Evolutionary conservation across 2,888 invertebrate genomes (phyloP).

Genomic region (Ethmia dodecea): DNA sequence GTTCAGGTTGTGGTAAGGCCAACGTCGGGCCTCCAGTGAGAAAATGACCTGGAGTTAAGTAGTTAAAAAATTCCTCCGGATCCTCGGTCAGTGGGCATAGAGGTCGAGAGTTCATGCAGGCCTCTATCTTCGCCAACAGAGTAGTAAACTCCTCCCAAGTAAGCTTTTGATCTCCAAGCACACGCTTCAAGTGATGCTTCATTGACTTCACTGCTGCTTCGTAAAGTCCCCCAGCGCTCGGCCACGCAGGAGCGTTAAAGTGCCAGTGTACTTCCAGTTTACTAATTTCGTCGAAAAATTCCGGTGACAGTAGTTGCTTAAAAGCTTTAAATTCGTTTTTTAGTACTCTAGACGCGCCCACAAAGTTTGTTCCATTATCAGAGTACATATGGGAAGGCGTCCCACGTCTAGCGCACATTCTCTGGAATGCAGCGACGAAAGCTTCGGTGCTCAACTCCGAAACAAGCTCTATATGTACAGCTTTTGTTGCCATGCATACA

Average conservation of each 20-base stretch:
- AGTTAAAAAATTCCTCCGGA: conserved; percentile 14
- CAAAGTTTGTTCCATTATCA: conserved; percentile 15
- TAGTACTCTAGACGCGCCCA: conserved; percentile 4
- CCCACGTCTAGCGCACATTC: conserved; percentile 6
- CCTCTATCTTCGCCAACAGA: conserved; percentile 15
- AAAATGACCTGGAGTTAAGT: conserved; percentile 22
- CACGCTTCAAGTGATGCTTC: conserved; percentile 9
- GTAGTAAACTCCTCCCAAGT: conserved; percentile 16
- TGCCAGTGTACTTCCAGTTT: conserved; percentile 10
- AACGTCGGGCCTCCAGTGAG: conserved; percentile 14
- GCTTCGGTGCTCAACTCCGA: too few relatives aligned
- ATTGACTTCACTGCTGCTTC: conserved; percentile 5
- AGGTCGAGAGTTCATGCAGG: conserved; percentile 18
- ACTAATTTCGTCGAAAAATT: conserved; percentile 2
- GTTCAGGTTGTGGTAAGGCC: conserved; percentile 3
- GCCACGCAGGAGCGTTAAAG: conserved; percentile 11
- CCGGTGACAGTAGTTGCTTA: not conserved
- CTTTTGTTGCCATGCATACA: conserved; percentile 16
- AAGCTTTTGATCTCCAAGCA: conserved; percentile 4
- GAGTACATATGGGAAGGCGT: conserved; percentile 13
- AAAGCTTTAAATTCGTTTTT: conserved; percentile 3
- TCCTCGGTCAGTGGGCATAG: conserved; percentile 19
- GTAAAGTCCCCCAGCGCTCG: conserved; percentile 9
- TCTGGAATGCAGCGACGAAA: too few relatives aligned
- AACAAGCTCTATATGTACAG: conserved; percentile 19